Base-by-base conservation (phyloP, 2,113 vertebrate genomes). In the Tiliqua scincoides region DNA sequence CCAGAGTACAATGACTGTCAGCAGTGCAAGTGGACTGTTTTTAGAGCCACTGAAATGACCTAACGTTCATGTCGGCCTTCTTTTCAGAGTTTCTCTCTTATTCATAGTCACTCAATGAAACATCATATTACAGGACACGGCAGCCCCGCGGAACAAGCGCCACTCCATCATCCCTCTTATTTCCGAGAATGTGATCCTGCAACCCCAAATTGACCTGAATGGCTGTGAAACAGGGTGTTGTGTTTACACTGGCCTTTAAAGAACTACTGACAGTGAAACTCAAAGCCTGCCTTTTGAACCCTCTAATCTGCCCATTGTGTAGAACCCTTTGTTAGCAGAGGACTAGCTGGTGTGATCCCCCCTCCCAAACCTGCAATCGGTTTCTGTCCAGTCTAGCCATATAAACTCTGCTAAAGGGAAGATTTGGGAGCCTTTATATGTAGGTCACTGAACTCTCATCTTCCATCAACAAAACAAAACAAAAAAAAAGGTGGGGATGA, bases 301-400 rank as follows among this genome's bases (percentile, higher is more conserved):
- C 79, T 95, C 91, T 95, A 94, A 95, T 96, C 95, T 96, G 89
- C 83, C 95, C 93, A 96, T 97, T 97, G 96, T 97, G 96, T 86
- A 88, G 40, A 23, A 27, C 74, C 57, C 82, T 95, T 91, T 85
- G 91, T 91, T 91, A 61, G 73, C 61, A 91, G 54, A 90, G 65
- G 85, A 73, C 85, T 74, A 90, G 91, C 86, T 94, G 91, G 92
- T 92, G 93, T 95, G 95, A 94, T 91, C 95, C 93, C n/a, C 48
- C 67, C 40, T 4, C n/a, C n/a, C n/a, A 27, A 30, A 89, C 94
- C 86, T 40, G 89, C 85, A 93, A 92, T 92, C 90, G 87, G 88
- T 92, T 94, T 90, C 93, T 94, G 91, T 93, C 94, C 94, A 90
- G 89, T 85, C 83, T 61, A 87, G 92, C 89, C 93, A 90, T 91